Conservation (phyloP, 23 tunicate species). For the Trididemnum nubilum region DNA sequence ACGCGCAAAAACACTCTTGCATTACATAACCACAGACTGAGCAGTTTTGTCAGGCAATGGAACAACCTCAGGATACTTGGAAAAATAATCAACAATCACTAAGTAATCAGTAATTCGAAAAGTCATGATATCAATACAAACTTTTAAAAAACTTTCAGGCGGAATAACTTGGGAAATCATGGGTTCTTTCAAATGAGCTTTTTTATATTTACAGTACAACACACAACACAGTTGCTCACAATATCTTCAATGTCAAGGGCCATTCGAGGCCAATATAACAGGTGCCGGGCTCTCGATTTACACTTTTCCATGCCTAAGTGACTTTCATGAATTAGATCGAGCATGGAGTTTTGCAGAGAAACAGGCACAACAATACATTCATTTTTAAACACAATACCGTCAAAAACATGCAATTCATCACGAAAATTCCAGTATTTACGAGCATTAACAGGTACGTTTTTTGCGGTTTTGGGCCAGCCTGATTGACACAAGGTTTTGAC, state of each 20-base stretch:
- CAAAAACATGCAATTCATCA: not conserved
- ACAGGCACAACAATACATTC: conserved; percentile 8
- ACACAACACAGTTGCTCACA: conserved; percentile 17
- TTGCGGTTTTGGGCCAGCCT: too few relatives aligned
- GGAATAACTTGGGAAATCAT: conserved; percentile 45
- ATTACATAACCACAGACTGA: not conserved
- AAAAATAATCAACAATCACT: conserved; percentile 34
- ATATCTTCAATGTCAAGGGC: conserved; percentile 11
- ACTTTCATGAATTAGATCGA: conserved; percentile 50
- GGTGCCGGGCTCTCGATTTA: conserved; percentile 38
- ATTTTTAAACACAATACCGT: not conserved
- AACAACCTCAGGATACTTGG: conserved; percentile 41
- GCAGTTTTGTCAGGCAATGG: conserved; percentile 29
- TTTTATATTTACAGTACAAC: conserved; percentile 28
- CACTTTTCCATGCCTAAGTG: conserved; percentile 58
- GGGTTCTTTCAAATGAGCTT: conserved; percentile 28
- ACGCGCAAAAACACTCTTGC: conserved; percentile 29
- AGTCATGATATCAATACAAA: conserved; percentile 49
- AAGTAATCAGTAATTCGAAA: conserved; percentile 29
- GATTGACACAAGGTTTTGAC: too few relatives aligned
- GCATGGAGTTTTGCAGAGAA: not conserved
- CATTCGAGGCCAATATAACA: conserved; percentile 46
- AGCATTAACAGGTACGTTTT: not conserved
- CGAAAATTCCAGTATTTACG: not conserved
- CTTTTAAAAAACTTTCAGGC: conserved; percentile 8